A percentile compares a stretch with the other conserved stretches of the same genome.
Conservation (phyloP, 2,888 invertebrate genomes). For the Dryococelus australis region DNA sequence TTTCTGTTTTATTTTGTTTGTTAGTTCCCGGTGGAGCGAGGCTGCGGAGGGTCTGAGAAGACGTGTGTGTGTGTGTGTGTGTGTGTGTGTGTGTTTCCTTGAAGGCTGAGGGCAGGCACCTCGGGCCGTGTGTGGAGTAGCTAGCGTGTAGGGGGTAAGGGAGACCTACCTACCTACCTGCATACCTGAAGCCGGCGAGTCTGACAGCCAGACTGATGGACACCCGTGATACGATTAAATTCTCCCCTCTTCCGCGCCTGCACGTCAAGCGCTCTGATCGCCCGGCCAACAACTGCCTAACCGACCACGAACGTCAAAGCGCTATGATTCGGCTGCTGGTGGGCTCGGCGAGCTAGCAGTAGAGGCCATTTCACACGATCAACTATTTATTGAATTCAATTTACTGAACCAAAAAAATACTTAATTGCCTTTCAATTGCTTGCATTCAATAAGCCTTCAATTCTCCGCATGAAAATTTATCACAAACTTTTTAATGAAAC, state of each 20-base stretch:
- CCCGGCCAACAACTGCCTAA: not conserved
- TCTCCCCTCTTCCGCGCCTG: not conserved
- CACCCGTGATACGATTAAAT: not conserved
- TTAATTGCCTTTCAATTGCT: too few relatives aligned
- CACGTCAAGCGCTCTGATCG: not conserved
- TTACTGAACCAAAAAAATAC: too few relatives aligned
- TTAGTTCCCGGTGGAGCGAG: not conserved
- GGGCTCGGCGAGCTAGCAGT: too few relatives aligned
- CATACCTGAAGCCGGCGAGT: not conserved
- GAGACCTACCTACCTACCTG: not conserved
- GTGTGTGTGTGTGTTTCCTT: not conserved
- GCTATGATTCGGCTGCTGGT: too few relatives aligned
- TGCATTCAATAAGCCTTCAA: too few relatives aligned
- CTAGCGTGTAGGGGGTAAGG: not conserved
- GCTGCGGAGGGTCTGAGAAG: not conserved
- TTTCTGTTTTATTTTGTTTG: not conserved
- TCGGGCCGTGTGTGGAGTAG: not conserved
- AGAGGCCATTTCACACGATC: too few relatives aligned
- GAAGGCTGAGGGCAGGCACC: not conserved
- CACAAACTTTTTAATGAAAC: too few relatives aligned
- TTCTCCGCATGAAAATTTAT: too few relatives aligned
- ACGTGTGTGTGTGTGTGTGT: too few relatives aligned
- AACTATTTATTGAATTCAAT: too few relatives aligned
- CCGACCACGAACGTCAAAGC: not conserved
- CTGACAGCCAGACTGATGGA: constrained; percentile 8